Evolutionary conservation across 1,140 invertebrate genomes (phyloP), one percentile per base, ranked within the genome.

Genomic region (Cyclina sinensis): DNA sequence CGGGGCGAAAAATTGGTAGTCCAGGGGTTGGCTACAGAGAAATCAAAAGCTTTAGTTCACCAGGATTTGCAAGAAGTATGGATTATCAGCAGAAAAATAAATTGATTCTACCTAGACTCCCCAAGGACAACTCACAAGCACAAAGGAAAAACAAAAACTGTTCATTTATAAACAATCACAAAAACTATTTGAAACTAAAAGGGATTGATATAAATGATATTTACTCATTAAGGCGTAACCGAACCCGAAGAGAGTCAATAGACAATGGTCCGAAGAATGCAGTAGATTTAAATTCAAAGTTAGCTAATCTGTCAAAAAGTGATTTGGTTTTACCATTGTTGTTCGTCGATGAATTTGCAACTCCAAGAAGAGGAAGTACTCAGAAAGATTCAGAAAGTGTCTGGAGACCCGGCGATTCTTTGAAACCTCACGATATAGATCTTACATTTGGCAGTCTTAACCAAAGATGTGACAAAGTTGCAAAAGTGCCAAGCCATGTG

Each of bases 101-200:
- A 27, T 9, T 70, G 32, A 70, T 11, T 18, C 27, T 70, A 5
- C 65, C 65, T 14, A 11, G 65, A 37, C 65, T 70, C 1, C 3
- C 9, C 7, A 27, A 5, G 18, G 16, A 37, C 37, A 70, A 39
- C 37, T 21, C 32, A 14, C 65, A 27, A 4, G 24, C n/a, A 48
- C 43, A 27, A 4, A 78, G n/a, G 12, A 46, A 51, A n/a, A 27
- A 30, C n/a, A 78, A 18, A 24, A 81, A 65, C 16, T 65, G 79
- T 21, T 81, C 79, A 9, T 81, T 81, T 37, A 46, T 81, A 18
- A 62, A 81, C 21, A 81, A 81, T 30, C 54, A 81, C n/a, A 81
- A 81, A 65, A 30, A 24, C 0, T 65, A 65, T 24, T 57, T 81
- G 35, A 59, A 57, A 43, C 14, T 39, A 3, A 81, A 81, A 81